These are phyloP conservation scores for Diloba caeruleocephala DNA, from an alignment of 2,888 invertebrate species.

Conservation along the genomic window DNA sequence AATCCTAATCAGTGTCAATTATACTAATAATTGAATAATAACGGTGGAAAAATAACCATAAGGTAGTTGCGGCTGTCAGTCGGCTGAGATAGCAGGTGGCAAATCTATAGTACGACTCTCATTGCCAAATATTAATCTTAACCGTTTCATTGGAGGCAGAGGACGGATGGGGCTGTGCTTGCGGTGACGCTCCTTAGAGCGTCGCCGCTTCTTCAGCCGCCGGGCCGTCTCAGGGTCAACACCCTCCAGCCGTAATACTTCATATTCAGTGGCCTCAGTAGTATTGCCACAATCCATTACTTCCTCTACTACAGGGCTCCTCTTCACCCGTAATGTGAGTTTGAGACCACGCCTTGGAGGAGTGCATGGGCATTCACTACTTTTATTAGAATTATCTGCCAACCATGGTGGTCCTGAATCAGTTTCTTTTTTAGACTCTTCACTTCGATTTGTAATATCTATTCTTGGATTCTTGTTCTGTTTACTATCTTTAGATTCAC, in stretches of 20 bases:
- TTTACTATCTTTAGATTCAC: slow-evolving; percentile 81
- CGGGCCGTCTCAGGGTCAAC: slow-evolving; percentile 89
- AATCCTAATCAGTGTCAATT: slow-evolving; percentile 87
- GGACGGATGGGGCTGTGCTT: slow-evolving; percentile 88
- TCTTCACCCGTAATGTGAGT: slow-evolving; percentile 95
- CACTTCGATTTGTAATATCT: slow-evolving; percentile 73
- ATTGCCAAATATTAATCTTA: slow-evolving; percentile 96
- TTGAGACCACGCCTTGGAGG: slow-evolving; percentile 91
- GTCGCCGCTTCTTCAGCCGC: slow-evolving; percentile 88
- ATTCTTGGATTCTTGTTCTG: slow-evolving; percentile 76
- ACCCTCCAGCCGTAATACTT: slow-evolving; percentile 95
- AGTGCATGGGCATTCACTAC: slow-evolving; percentile 87
- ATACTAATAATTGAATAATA: slow-evolving; percentile 87
- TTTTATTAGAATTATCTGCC: slow-evolving; percentile 82
- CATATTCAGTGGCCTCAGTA: slow-evolving; percentile 94
- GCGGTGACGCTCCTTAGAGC: slow-evolving; percentile 83
- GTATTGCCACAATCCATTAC: slow-evolving; percentile 93
- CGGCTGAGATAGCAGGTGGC: slow-evolving; percentile 92
- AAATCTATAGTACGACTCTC: slow-evolving; percentile 96
- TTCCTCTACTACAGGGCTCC: slow-evolving; percentile 95
- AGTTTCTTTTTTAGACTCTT: slow-evolving; percentile 79
- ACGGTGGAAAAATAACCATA: slow-evolving; percentile 86
- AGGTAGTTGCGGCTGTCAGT: slow-evolving; percentile 84
- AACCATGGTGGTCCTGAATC: slow-evolving; percentile 81
- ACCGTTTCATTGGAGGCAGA: slow-evolving; percentile 94